phyloP scores from a whole-genome alignment of 2,113 vertebrate genomes.

The Mystacornis crossleyi region DNA sequence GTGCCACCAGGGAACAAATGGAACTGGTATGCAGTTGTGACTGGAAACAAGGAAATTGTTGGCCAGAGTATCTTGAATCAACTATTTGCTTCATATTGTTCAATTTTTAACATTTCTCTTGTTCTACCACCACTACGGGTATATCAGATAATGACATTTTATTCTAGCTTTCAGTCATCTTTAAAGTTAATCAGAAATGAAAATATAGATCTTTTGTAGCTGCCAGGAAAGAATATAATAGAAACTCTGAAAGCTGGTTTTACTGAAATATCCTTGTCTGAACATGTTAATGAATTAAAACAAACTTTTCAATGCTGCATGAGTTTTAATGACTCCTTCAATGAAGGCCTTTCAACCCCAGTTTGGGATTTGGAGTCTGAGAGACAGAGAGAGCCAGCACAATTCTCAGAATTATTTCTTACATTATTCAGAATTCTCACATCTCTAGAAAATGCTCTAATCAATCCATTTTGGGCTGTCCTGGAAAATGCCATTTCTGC shows the following conservation, averaged over 20 bases:
- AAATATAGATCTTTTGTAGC: neutral
- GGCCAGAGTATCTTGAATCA: conserved; percentile 3
- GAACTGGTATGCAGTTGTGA: neutral
- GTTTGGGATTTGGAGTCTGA: neutral
- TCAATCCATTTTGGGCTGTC: neutral
- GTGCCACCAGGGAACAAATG: neutral
- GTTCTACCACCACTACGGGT: neutral
- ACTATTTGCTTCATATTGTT: conserved; percentile 10
- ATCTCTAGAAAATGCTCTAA: neutral
- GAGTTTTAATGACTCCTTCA: neutral
- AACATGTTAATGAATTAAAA: neutral
- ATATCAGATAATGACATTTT: neutral
- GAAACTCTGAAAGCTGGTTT: neutral
- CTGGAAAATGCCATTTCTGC: neutral
- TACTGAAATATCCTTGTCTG: neutral
- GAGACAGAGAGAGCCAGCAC: neutral
- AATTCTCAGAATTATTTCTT: neutral
- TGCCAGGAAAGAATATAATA: neutral
- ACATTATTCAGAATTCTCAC: neutral
- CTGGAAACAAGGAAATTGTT: neutral
- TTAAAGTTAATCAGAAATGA: neutral
- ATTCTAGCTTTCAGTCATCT: conserved; percentile 12
- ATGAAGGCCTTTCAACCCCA: neutral
- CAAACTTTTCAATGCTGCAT: neutral
- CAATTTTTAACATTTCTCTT: conserved; percentile 14